phyloP scores from a whole-genome alignment of 2,797 vertebrate species.

The Lepilemur ruficaudatus region DNA sequence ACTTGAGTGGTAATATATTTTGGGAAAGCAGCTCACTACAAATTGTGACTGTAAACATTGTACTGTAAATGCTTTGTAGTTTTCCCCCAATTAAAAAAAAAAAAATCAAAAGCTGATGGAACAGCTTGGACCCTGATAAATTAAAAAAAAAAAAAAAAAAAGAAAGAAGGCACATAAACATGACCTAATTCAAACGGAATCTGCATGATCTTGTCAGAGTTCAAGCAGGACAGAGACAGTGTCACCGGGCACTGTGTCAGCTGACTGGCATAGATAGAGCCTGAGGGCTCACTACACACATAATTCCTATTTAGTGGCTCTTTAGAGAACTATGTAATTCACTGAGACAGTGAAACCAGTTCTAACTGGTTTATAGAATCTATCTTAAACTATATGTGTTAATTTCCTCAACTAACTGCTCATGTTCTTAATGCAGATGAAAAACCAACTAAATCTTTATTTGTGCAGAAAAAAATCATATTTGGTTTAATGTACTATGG shows the following conservation, averaged over 20 bases:
- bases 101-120: too few species aligned
- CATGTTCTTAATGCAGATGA: neutral
- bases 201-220: neutral
- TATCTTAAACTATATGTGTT: neutral
- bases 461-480: neutral
- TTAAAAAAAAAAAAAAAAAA: too few species aligned
- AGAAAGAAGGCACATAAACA: neutral
- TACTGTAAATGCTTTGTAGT: too few species aligned
- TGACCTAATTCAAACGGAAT: neutral
- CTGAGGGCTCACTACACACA: accelerated
- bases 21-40: too few species aligned
- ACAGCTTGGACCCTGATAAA: too few species aligned
- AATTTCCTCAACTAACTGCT: neutral
- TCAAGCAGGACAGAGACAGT: neutral
- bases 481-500: neutral
- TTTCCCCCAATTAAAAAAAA: too few species aligned
- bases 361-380: neutral
- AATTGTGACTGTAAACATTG: too few species aligned
- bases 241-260: too few species aligned
- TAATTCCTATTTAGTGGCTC: accelerated
- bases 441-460: neutral
- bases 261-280: accelerated
- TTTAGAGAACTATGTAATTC: accelerated
- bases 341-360: neutral
- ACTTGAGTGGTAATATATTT: too few species aligned